Base-by-base conservation (phyloP, 2,797 vertebrate species). In the Alectoris magna region DNA sequence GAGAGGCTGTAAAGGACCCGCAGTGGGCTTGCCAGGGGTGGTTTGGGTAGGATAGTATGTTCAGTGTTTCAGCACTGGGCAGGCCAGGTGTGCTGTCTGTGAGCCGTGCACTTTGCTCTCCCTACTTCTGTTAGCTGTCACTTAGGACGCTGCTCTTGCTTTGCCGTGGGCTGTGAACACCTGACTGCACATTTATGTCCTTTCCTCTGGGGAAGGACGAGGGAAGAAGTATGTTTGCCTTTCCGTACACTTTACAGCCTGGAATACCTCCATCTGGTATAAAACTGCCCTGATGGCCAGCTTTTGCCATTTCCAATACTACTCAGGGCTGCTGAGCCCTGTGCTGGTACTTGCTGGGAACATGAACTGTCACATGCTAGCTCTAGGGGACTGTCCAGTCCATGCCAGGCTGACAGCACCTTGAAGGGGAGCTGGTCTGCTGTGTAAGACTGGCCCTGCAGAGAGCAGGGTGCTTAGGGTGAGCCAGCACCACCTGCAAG, bases 71-170 rank as follows among this genome's bases (percentile, higher is more conserved):
- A 41, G 68, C 0, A 3, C 69, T 78, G 70, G 70, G 62, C 6
- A 18, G 73, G 53, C 14, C 0, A 2, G 18, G 22, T 0, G 0
- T 0, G 3, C 80, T 43, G 41, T 60, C n/a, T 79, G 43, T 0
- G 2, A 56, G 72, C 0, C 0, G 44, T 48, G n/a, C 36, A 17
- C 63, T 70, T 44, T 14, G 27, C 48, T 73, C 51, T 34, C 39
- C 0, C 16, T 43, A 14, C 44, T 60, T 31, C 27, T 76, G 16
- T 41, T 76, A 4, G 1, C 66, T 88, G 21, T 29, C 84, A 60
- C 4, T 3, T 55, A 59, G 46, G 69, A 67, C 43, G 82, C 21
- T 70, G 48, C 55, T 38, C 74, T 91, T 94, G 83, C 60, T 31
- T 90, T 86, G 91, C 93, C 63, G n/a, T 19, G 36, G 74, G 93